A percentile compares a stretch with the other conserved stretches of the same genome.
Conservation (phyloP, 2,113 vertebrate species). For the Chaenogobius annularis region DNA sequence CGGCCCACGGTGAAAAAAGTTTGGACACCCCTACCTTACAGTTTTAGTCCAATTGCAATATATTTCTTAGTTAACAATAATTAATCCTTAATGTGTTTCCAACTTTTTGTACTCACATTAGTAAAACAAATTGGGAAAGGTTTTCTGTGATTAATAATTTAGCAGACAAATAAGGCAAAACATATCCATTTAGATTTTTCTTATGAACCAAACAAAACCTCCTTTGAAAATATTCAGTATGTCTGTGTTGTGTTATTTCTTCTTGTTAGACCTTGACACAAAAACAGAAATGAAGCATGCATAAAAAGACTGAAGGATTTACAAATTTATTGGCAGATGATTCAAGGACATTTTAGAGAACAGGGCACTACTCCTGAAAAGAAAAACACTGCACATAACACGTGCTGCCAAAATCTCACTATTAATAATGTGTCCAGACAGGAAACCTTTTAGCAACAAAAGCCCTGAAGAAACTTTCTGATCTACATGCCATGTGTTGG, state of each 20-base stretch:
- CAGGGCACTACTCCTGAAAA: constrained; percentile 22
- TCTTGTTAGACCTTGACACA: constrained; percentile 15
- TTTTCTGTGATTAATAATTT: constrained; percentile 1
- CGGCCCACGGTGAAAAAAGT: too few species aligned
- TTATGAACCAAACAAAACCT: constrained; percentile 7
- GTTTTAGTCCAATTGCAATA: neutral
- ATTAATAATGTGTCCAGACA: constrained; percentile 36
- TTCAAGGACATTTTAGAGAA: constrained; percentile 35
- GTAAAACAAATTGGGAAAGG: neutral
- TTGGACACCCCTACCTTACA: too few species aligned
- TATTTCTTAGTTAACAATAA: neutral
- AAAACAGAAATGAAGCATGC: constrained; percentile 26
- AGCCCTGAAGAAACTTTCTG: constrained; percentile 2
- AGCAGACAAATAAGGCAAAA: constrained; percentile 13
- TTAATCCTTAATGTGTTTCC: neutral
- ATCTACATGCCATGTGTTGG: constrained; percentile 11
- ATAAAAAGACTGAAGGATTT: constrained; percentile 33
- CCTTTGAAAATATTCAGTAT: constrained; percentile 24
- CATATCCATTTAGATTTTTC: neutral
- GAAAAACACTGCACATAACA: constrained; percentile 32
- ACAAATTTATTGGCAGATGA: constrained; percentile 23
- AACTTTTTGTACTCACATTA: neutral
- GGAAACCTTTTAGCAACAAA: constrained; percentile 10
- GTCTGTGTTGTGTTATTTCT: constrained; percentile 19
- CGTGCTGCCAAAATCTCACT: constrained; percentile 31